Percentiles rank a stretch among this genome's conserved stretches.
Evolutionary conservation across 1,140 invertebrate species (phyloP).

Genomic region (Wasmannia auropunctata): DNA sequence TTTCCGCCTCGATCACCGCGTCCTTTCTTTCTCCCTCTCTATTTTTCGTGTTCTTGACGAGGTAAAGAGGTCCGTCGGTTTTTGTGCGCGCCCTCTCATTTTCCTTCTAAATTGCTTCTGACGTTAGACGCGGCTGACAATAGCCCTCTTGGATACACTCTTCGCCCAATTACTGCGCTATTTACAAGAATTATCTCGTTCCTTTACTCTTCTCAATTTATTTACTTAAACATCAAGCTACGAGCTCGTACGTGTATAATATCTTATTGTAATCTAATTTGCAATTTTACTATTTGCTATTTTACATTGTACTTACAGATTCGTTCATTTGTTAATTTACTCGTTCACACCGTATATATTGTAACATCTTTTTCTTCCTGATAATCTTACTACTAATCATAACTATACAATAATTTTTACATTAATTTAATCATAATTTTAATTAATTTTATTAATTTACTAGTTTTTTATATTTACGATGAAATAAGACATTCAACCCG

Average conservation of each 20-base stretch:
- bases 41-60: conserved; percentile 17
- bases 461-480: neutral
- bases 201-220: neutral
- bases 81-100: conserved; percentile 8
- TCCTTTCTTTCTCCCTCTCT: conserved; percentile 18
- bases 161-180: conserved; percentile 10
- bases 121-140: conserved; percentile 47
- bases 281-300: neutral
- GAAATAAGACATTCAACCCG: neutral
- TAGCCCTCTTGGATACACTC: conserved; percentile 10
- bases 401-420: neutral
- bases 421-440: neutral
- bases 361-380: too few species aligned
- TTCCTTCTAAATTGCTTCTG: conserved; percentile 50
- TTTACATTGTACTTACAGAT: neutral
- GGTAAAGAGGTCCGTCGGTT: neutral
- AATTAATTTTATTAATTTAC: neutral
- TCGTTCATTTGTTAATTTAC: neutral
- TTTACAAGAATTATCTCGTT: conserved; percentile 14
- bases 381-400: neutral
- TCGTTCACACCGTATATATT: neutral
- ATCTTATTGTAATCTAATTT: neutral
- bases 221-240: neutral
- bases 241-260: neutral
- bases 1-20: neutral